A percentile compares a stretch with the other conserved stretches of the same genome.
These are phyloP conservation scores for Xiphorhynchus erythropygius DNA, from an alignment of 2,797 vertebrate species.

Conservation along the genomic window DNA sequence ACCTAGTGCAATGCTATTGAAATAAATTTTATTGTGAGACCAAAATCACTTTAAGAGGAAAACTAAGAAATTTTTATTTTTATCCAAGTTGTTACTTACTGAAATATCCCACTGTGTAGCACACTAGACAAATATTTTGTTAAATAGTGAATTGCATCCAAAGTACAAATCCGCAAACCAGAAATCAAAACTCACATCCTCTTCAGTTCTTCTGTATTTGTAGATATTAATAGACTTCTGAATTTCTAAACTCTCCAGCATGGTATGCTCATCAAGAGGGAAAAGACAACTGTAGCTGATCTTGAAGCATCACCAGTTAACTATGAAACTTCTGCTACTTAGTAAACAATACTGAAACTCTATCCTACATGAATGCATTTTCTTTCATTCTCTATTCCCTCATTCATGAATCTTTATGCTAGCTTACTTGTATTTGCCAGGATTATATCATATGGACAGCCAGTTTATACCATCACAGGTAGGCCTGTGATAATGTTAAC, in stretches of 20 bases:
- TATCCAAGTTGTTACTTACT: background rate
- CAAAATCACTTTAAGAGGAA: background rate
- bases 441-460: background rate
- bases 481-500: background rate
- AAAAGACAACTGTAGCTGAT: background rate
- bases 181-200: background rate
- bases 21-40: background rate
- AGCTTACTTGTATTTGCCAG: background rate
- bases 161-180: background rate
- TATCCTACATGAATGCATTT: background rate
- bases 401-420: background rate
- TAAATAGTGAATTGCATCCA: background rate
- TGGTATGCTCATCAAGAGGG: fast-evolving
- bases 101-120: background rate
- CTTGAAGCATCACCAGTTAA: background rate
- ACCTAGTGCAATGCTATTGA: background rate
- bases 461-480: background rate
- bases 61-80: background rate
- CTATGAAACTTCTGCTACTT: background rate
- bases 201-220: background rate
- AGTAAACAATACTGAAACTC: background rate
- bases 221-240: background rate
- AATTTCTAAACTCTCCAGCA: background rate
- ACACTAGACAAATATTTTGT: background rate
- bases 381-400: background rate